These are phyloP conservation scores for Drosophila fulvimacula DNA, from an alignment of 2,888 invertebrate genomes.

Conservation along the genomic window DNA sequence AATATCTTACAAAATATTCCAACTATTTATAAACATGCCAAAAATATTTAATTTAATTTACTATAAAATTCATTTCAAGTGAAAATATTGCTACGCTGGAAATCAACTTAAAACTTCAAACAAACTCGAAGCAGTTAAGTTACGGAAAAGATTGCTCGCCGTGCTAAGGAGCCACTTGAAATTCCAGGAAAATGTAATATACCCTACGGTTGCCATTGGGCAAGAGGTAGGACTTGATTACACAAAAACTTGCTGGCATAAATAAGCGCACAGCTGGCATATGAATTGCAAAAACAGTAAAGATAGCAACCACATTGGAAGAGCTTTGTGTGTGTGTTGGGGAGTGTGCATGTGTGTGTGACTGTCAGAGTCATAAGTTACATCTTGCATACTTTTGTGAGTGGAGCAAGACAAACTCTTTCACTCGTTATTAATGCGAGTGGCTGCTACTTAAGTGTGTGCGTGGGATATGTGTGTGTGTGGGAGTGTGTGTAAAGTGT, in stretches of 20 bases:
- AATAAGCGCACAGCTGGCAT: slow-evolving; percentile 68
- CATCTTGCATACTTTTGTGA: slow-evolving; percentile 64
- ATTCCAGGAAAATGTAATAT: slow-evolving; percentile 8
- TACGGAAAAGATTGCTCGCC: neutral
- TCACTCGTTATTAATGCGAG: slow-evolving; percentile 68
- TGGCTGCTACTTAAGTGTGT: slow-evolving; percentile 52
- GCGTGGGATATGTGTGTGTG: slow-evolving; percentile 6
- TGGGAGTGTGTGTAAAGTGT: slow-evolving; percentile 20
- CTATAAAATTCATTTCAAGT: neutral
- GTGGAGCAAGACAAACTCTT: slow-evolving; percentile 53
- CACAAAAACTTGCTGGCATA: slow-evolving; percentile 64
- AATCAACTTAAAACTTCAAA: neutral
- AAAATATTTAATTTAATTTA: neutral
- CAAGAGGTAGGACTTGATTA: slow-evolving; percentile 52
- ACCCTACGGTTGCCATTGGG: neutral
- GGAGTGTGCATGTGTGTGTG: slow-evolving; percentile 18
- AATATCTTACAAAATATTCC: no score
- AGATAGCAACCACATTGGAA: slow-evolving; percentile 66
- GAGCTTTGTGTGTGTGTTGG: slow-evolving; percentile 44
- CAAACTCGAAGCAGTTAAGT: neutral
- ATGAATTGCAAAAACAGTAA: slow-evolving; percentile 63
- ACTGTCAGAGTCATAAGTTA: slow-evolving; percentile 54
- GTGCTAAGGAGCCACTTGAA: neutral
- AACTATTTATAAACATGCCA: neutral
- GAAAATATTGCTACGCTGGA: neutral